Evolutionary conservation across 92 coral and sea anemone genomes (phyloP), one percentile per base, ranked within the genome.

Genomic region (Parazoanthus atlanticus): DNA sequence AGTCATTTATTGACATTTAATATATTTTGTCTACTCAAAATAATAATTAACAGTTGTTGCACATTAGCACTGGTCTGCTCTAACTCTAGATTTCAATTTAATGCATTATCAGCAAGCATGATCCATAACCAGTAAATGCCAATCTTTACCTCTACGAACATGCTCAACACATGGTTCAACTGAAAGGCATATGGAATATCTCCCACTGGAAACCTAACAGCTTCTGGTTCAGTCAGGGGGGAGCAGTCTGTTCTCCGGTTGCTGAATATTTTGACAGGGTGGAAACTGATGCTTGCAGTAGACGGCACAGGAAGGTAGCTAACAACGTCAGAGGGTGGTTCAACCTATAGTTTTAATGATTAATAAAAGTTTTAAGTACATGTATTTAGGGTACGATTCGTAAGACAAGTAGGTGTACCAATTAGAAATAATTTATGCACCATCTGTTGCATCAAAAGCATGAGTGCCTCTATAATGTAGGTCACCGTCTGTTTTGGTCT

Each of bases 241-340:
- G 93, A n/a, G 56, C 89, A 89, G 75, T 92, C 88, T 85, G 92
- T 91, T 71, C 98, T 88, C 38, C 91, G 81, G 90, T 96, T 96
- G 77, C 98, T 91, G 83, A 94, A 86, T 76, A 94, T 94, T 90
- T 92, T 91, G 90, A 95, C 90, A 25, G 96, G 96, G 85, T 96
- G 99, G 75, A 96, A 96, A 76, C 93, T 90, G 87, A 96, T 95
- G 54, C 99, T 96, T 69, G 97, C 89, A 29, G 94, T 93, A 0
- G 99, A 96, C 0, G 99, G 99, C 69, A 96, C 94, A 32, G 99
- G 96, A 70, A 96, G 95, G 80, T 95, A 91, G 86, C 94, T 91
- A 21, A 96, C 90, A 66, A 96, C 80, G 33, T 90, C 93, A 16
- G 94, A 79, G 8, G 99, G 98, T 21, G 99, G 95, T 74, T 95